These are phyloP conservation scores for Ctenochaetus hawaiiensis DNA, from an alignment of 2,797 vertebrate genomes.

Conservation along the genomic window DNA sequence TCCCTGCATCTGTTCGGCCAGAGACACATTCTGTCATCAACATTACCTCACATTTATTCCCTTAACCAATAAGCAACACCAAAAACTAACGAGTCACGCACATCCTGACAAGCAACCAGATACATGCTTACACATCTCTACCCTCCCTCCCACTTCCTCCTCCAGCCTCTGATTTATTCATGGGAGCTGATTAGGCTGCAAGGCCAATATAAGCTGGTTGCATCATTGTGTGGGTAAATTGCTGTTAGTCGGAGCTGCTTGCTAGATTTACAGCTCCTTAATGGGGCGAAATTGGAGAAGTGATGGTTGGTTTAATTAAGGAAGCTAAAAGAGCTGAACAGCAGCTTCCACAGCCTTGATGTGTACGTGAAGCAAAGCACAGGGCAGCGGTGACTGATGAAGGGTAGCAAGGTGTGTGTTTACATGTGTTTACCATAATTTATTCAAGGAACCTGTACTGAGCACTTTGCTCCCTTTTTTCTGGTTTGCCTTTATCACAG, in stretches of 20 bases:
- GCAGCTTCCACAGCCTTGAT: constrained; percentile 58
- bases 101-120: constrained; percentile 2
- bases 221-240: constrained; percentile 71
- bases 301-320: constrained; percentile 73
- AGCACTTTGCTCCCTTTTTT: neutral
- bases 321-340: constrained; percentile 66
- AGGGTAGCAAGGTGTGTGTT: constrained; percentile 53
- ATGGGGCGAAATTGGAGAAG: constrained; percentile 69
- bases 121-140: constrained; percentile 44
- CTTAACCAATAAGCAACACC: neutral
- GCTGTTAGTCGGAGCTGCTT: constrained; percentile 63
- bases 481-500: constrained; percentile 28
- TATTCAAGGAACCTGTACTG: constrained; percentile 40
- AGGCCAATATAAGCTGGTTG: constrained; percentile 62
- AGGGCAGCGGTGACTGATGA: constrained; percentile 36
- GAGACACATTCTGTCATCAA: neutral
- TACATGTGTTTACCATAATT: constrained; percentile 64
- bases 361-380: constrained; percentile 23
- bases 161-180: constrained; percentile 67
- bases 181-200: constrained; percentile 62
- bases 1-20: constrained; percentile 50
- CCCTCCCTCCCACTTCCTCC: neutral
- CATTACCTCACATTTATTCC: neutral
- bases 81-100: constrained; percentile 21
- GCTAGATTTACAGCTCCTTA: constrained; percentile 76